Percentiles rank a stretch among this genome's conserved stretches.
phyloP scores from a whole-genome alignment of 53 echinoderm and acorn worm genomes.

The Patiria pectinifera region DNA sequence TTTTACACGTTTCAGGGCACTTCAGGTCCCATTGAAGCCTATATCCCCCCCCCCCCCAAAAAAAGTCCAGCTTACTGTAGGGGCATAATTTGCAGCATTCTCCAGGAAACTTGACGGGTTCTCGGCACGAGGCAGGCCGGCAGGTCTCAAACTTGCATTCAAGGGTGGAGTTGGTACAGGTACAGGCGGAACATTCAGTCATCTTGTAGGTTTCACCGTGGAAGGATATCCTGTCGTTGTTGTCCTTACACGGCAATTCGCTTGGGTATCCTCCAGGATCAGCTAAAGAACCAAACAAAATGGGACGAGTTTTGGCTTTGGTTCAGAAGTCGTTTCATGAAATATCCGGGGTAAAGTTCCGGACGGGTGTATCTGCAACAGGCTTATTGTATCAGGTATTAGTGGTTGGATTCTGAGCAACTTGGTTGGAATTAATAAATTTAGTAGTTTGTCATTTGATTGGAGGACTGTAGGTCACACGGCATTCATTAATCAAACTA shows the following conservation, averaged over 20 bases:
- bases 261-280: background rate
- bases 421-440: too few relatives aligned
- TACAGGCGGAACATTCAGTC: constrained; percentile 80
- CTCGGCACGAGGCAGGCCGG: constrained; percentile 71
- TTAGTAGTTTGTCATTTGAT: too few relatives aligned
- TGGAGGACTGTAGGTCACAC: too few relatives aligned
- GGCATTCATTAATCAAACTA: too few relatives aligned
- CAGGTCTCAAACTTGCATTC: constrained; percentile 80
- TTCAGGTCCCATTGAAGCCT: too few relatives aligned
- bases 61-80: constrained; percentile 69
- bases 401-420: too few relatives aligned
- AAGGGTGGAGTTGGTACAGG: constrained; percentile 82
- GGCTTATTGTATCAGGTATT: too few relatives aligned
- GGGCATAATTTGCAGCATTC: constrained; percentile 90
- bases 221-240: constrained; percentile 40
- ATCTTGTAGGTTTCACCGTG: constrained; percentile 72
- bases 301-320: too few relatives aligned
- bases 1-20: too few relatives aligned
- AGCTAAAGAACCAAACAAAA: background rate
- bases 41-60: background rate
- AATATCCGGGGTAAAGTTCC: too few relatives aligned
- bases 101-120: constrained; percentile 67
- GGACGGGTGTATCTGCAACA: too few relatives aligned
- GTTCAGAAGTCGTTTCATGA: too few relatives aligned
- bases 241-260: constrained; percentile 76